Conservation (phyloP, 1,140 invertebrate species). For the Colletes latitarsis region DNA sequence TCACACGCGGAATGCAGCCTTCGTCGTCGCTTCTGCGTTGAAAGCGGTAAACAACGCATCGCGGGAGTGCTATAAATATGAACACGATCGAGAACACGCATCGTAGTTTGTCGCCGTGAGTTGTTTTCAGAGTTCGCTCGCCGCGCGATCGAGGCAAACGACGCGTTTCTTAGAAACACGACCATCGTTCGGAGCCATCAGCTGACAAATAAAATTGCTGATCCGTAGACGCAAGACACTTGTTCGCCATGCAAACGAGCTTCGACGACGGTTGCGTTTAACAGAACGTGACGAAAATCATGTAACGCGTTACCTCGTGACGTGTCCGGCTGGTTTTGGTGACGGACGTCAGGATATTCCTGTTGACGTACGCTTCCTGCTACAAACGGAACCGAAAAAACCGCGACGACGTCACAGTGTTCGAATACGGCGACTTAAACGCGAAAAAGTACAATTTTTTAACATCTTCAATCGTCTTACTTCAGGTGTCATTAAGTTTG, state of each 20-base stretch:
- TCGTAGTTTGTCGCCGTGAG: neutral
- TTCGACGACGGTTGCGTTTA: neutral
- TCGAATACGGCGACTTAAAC: too few species aligned
- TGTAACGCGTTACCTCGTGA: neutral
- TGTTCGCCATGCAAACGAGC: neutral
- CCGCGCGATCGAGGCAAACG: neutral
- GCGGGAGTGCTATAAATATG: neutral
- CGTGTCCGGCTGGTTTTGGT: too few species aligned
- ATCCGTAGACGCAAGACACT: too few species aligned
- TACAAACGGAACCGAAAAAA: too few species aligned
- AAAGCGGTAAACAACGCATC: neutral
- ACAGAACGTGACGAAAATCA: neutral
- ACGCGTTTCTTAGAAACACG: slow-evolving; percentile 4
- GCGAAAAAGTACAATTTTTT: too few species aligned
- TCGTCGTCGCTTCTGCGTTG: neutral
- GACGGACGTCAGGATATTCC: too few species aligned
- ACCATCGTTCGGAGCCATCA: neutral
- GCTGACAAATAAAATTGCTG: neutral
- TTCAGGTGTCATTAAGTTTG: too few species aligned
- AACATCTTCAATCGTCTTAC: too few species aligned
- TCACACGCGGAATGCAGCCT: neutral
- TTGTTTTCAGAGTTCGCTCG: slow-evolving; percentile 21
- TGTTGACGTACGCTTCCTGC: too few species aligned
- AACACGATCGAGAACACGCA: neutral
- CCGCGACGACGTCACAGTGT: too few species aligned